Evolutionary conservation across 2,113 vertebrate species (phyloP).

Genomic region (Psophia crepitans): DNA sequence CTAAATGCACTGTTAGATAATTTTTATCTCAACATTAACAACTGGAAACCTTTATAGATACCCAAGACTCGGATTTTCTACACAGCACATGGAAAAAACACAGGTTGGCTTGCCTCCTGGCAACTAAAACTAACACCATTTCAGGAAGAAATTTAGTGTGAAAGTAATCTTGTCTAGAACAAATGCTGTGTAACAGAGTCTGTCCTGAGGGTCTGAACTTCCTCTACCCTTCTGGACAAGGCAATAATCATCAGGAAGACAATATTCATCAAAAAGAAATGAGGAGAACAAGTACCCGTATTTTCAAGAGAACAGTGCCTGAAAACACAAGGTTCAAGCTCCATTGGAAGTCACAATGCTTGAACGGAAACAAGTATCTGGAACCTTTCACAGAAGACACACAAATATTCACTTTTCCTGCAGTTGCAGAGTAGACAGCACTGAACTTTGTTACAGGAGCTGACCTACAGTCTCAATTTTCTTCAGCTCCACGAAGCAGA

Average conservation of each 20-base stretch:
- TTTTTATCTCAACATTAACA: neutral
- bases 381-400: neutral
- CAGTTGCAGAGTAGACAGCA: neutral
- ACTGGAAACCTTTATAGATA: neutral
- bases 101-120: neutral
- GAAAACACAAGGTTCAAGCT: neutral
- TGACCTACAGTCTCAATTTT: neutral
- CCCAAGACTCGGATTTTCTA: neutral
- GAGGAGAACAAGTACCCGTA: neutral
- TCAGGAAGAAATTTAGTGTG: neutral
- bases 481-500: neutral
- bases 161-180: neutral
- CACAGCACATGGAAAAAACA: neutral
- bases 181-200: neutral
- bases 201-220: neutral
- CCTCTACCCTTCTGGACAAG: neutral
- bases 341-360: neutral
- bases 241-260: neutral
- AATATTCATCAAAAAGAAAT: neutral
- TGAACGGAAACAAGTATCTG: neutral
- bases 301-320: neutral
- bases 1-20: neutral
- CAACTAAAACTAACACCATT: neutral
- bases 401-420: neutral
- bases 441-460: neutral